phyloP scores from a whole-genome alignment of 2,113 vertebrate species.

The Channa argus region DNA sequence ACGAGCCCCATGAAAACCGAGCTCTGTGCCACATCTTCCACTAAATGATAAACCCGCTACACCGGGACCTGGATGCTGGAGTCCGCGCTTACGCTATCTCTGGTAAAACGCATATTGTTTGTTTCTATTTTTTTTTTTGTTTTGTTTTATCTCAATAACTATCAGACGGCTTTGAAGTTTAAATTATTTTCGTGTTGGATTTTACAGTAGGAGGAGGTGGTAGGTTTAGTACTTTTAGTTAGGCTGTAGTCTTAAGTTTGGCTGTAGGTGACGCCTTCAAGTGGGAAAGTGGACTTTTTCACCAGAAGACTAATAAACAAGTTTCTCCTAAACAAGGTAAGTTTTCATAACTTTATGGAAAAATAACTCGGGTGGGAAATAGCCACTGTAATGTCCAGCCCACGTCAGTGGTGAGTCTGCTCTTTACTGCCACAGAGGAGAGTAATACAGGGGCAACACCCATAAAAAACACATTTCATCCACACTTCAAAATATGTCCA shows the following conservation, averaged over 20 bases:
- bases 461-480: slow-evolving; percentile 43
- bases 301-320: neutral
- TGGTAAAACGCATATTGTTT: neutral
- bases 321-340: slow-evolving; percentile 33
- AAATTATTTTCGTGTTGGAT: neutral
- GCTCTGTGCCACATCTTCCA: slow-evolving; percentile 79
- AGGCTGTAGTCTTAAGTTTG: too few relatives aligned
- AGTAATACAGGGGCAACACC: slow-evolving; percentile 56
- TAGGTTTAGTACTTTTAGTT: too few relatives aligned
- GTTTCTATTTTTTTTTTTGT: too few relatives aligned
- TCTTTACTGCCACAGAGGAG: slow-evolving; percentile 5
- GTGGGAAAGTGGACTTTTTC: neutral
- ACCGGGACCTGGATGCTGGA: slow-evolving; percentile 25
- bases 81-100: neutral
- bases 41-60: slow-evolving; percentile 63
- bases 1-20: slow-evolving; percentile 73
- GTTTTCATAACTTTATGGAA: neutral
- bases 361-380: neutral
- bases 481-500: neutral
- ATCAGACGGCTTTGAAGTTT: neutral
- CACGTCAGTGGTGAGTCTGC: neutral
- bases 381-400: neutral
- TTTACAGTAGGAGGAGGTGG: too few relatives aligned
- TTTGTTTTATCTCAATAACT: too few relatives aligned
- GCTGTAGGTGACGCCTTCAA: too few relatives aligned